Conservation (phyloP, 2,888 invertebrate genomes). For the Hirtodrosophila cameraria region DNA sequence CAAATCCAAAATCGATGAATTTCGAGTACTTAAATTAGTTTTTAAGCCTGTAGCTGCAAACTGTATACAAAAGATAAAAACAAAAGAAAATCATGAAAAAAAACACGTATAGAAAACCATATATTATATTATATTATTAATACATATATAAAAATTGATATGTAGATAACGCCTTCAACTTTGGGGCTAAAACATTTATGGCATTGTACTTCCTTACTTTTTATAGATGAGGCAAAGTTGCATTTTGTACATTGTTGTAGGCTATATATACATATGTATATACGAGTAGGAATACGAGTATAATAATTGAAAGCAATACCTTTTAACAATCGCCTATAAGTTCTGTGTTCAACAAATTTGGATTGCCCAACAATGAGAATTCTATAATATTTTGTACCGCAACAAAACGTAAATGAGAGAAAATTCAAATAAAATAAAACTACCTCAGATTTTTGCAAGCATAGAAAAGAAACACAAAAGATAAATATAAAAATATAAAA, state of each 20-base stretch:
- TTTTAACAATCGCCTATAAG: conserved; percentile 52
- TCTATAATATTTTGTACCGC: conserved; percentile 60
- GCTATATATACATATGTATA: conserved; percentile 29
- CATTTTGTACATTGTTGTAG: conserved; percentile 55
- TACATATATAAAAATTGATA: conserved; percentile 8
- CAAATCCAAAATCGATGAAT: conserved; percentile 9
- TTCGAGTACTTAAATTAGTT: conserved; percentile 33
- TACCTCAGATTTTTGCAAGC: conserved; percentile 78
- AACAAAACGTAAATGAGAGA: conserved; percentile 39
- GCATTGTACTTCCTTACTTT: conserved; percentile 26
- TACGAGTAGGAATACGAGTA: no score
- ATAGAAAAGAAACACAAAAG: conserved; percentile 31
- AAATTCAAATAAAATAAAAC: conserved; percentile 74
- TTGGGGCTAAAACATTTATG: conserved; percentile 13
- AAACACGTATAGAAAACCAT: conserved; percentile 5
- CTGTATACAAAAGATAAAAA: conserved; percentile 38
- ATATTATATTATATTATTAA: conserved; percentile 12
- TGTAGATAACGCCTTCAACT: conserved; percentile 30
- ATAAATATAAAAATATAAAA: conserved; percentile 1
- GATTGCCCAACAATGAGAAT: conserved; percentile 46
- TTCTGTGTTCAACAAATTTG: conserved; percentile 51
- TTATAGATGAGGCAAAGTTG: conserved; percentile 30
- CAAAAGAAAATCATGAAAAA: conserved; percentile 13
- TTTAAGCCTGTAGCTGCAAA: conserved; percentile 22
- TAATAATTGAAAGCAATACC: conserved; percentile 61